Percentiles rank a stretch among this genome's conserved stretches.
These are phyloP conservation scores for Trichoplax adhaerens DNA, from an alignment of 37 sponge, comb jelly and placozoan genomes.

Conservation along the genomic window DNA sequence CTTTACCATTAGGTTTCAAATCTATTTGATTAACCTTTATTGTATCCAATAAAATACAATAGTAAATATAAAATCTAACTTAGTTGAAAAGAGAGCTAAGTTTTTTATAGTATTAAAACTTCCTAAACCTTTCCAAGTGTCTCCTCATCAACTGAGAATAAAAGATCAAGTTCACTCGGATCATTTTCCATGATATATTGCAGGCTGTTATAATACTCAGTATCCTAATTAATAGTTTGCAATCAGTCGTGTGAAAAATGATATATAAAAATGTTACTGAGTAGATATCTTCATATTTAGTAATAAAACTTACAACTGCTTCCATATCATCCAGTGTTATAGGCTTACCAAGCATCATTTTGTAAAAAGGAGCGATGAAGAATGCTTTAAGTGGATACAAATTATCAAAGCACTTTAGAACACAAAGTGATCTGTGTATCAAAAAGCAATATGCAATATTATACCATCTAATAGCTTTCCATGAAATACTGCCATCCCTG, in stretches of 20 bases:
- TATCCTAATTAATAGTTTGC: conserved; percentile 26
- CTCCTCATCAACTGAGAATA: conserved; percentile 60
- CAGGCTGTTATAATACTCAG: conserved; percentile 77
- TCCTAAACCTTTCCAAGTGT: conserved; percentile 65
- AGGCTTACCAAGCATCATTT: conserved; percentile 68
- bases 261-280: conserved; percentile 3
- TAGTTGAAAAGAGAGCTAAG: no score
- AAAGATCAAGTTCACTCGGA: conserved; percentile 72
- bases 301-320: conserved; percentile 44
- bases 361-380: conserved; percentile 96
- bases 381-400: conserved; percentile 38
- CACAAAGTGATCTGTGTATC: not conserved
- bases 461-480: conserved; percentile 88
- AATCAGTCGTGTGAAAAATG: no score
- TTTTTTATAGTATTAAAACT: no score
- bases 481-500: conserved; percentile 97
- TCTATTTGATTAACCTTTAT: conserved; percentile 51
- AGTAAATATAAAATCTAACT: not conserved
- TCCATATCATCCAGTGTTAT: conserved; percentile 76
- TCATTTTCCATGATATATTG: conserved; percentile 94
- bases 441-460: conserved; percentile 1
- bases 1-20: conserved; percentile 61
- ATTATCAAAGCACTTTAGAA: not conserved
- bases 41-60: not conserved
- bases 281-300: not conserved